Evolutionary conservation across 2,888 invertebrate genomes (phyloP).

Genomic region (Malacosoma neustria): DNA sequence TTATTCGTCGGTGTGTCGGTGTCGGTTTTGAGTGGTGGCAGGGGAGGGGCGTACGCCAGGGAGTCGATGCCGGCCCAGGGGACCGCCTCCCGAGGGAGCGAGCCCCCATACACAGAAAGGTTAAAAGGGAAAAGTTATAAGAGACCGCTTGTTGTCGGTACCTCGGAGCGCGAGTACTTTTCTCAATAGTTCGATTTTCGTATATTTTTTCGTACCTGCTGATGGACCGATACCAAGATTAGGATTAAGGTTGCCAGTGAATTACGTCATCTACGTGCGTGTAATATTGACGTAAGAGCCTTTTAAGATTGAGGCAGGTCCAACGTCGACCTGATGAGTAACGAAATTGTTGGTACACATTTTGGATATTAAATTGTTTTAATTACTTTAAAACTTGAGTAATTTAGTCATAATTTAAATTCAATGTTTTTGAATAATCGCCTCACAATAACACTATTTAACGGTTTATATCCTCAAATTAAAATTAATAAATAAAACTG

Average conservation of each 20-base stretch:
- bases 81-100: constrained; percentile 72
- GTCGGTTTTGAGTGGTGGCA: constrained; percentile 73
- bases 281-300: background rate
- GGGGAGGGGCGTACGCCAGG: constrained; percentile 45
- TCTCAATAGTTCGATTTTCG: constrained; percentile 44
- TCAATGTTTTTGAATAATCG: too few species aligned
- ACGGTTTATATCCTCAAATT: too few species aligned
- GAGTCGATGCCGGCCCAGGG: constrained; percentile 65
- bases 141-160: constrained; percentile 70
- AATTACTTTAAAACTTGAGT: too few species aligned
- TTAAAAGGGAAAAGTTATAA: constrained; percentile 75
- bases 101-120: constrained; percentile 52
- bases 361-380: too few species aligned
- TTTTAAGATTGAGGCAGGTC: background rate
- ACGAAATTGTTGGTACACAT: too few species aligned
- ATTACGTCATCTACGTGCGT: background rate
- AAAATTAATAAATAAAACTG: too few species aligned
- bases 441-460: too few species aligned
- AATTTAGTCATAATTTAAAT: too few species aligned
- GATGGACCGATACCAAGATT: background rate
- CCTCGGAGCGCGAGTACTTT: constrained; percentile 60
- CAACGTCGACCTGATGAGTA: background rate
- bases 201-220: constrained; percentile 19
- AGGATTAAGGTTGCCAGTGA: background rate
- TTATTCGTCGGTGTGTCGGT: constrained; percentile 64